Base-by-base conservation (phyloP, 2,888 invertebrate species). In the Apocheima hispidaria region DNA sequence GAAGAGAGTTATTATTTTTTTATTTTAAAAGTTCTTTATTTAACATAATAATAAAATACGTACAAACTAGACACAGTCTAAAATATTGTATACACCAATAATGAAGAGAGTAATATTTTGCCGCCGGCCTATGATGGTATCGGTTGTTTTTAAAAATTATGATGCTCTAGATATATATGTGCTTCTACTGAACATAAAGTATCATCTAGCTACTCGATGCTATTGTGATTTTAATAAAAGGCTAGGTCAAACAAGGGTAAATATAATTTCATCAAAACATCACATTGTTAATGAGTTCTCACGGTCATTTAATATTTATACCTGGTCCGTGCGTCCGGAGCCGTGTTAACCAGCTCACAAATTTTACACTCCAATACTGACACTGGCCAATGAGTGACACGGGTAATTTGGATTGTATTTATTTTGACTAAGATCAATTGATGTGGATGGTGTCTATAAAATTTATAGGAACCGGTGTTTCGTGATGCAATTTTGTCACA, bases 251-350 rank as follows among this genome's bases (percentile, higher is more conserved):
- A 30, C 30, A 18, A 46, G 43, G 49, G 26, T 18, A 38, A 41
- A 40, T 23, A 23, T 26, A 26, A 50, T 52, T 55, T 50, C 44
- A 36, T 28, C 52, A 66, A 67, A 60, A 36, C 44, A 33, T 48
- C 57, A 55, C 49, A 60, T 53, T 66, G 60, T 60, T 63, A 66
- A 59, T 61, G 52, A 64, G 35, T 64, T 67, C 59, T 50, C 63
- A 54, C 44, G 59, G 63, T 63, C 46, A 59, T 68, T 66, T 68
- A 56, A 55, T 65, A 69, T 65, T 66, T 60, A 68, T 65, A 56
- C 55, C 49, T 51, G 28, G 52, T 28, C 46, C 20, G 53, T 66
- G 55, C 59, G 58, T 57, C 55, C 52, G 50, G 52, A 63, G 36
- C 52, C 51, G 30, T 60, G 66, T 64, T 63, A 53, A 67, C 50